Percentiles rank a stretch among this genome's conserved stretches.
These are phyloP conservation scores for Seira musarum DNA, from an alignment of 2,888 invertebrate genomes.

Conservation along the genomic window DNA sequence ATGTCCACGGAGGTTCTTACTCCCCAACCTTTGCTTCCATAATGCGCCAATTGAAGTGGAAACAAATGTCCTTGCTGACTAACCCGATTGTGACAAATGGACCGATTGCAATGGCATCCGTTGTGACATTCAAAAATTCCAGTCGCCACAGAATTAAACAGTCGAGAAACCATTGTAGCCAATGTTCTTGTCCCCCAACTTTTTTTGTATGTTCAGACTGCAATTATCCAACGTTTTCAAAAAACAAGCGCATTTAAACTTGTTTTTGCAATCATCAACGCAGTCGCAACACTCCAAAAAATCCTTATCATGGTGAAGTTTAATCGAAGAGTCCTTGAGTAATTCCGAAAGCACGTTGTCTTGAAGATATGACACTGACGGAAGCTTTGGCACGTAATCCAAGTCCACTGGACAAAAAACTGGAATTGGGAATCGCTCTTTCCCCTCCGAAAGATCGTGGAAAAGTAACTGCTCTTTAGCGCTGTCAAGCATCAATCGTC, in stretches of 20 bases:
- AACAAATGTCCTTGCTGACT: conserved; percentile 83
- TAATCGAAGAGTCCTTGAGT: too few species aligned
- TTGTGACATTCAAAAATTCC: conserved; percentile 47
- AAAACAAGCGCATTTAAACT: conserved; percentile 42
- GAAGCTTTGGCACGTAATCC: too few species aligned
- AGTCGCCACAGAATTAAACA: background rate
- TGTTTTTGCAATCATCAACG: conserved; percentile 35
- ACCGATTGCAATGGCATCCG: conserved; percentile 8
- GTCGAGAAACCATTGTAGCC: conserved; percentile 19
- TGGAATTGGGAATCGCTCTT: too few species aligned
- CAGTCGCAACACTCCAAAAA: conserved; percentile 38
- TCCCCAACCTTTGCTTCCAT: conserved; percentile 86
- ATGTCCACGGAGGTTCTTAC: conserved; percentile 82
- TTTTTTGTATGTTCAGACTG: background rate
- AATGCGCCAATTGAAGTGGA: conserved; percentile 82
- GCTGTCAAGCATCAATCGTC: too few species aligned
- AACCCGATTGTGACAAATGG: conserved; percentile 86
- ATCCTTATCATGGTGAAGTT: conserved; percentile 4
- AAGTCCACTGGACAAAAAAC: too few species aligned
- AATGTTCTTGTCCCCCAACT: conserved; percentile 13
- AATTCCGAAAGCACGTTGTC: too few species aligned
- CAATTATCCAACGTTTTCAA: conserved; percentile 21
- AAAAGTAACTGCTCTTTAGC: too few species aligned
- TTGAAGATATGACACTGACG: too few species aligned
- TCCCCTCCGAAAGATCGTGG: too few species aligned